Base-by-base conservation (phyloP, 2,113 vertebrate genomes). In the Penelope pileata region DNA sequence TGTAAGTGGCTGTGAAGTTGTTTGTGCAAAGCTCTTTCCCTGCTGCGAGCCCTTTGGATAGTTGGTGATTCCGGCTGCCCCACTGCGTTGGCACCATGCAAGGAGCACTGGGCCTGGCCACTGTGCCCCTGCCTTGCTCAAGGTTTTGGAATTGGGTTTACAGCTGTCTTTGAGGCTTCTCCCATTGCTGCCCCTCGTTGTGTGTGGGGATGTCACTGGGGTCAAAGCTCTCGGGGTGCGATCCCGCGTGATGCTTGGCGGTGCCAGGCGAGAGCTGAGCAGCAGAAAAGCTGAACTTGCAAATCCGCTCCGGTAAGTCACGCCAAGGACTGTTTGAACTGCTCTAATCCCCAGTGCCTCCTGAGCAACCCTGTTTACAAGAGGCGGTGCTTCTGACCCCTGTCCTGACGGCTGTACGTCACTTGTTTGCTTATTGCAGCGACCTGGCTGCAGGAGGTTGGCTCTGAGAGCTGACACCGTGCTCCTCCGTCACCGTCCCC, bases 201-300 rank as follows among this genome's bases (percentile, higher is more conserved):
- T 0, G 40, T 58, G 47, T 1, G 6, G 91, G 84, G 85, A 27
- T 40, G 17, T 26, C 1, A 4, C 29, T 74, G 91, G 78, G 47
- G 90, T 90, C 83, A 70, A 95, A 48, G 64, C 47, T 80, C 29
- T 50, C 0, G 1, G 53, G 62, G 83, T 40, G 1, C 38, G 48
- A 91, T 43, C 29, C 34, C 22, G 22, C 54, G 45, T 81, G 43
- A 69, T 86, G 63, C 63, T 95, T 2, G 0, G 4, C 6, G 10
- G 34, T 73, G 74, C 81, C 0, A 21, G 60, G 66, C 0, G 2
- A 92, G 81, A 0, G 2, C 76, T 23, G 34, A 47, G 75, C 74
- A 77, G 74, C n/a, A 91, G 86, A 90, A 96, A 78, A 92, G 81
- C 90, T 96, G 93, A 96, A 88, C 56, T 89, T 89, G 88, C 94